Evolutionary conservation across 2,888 invertebrate species (phyloP).

Genomic region (Diarsia rubi): DNA sequence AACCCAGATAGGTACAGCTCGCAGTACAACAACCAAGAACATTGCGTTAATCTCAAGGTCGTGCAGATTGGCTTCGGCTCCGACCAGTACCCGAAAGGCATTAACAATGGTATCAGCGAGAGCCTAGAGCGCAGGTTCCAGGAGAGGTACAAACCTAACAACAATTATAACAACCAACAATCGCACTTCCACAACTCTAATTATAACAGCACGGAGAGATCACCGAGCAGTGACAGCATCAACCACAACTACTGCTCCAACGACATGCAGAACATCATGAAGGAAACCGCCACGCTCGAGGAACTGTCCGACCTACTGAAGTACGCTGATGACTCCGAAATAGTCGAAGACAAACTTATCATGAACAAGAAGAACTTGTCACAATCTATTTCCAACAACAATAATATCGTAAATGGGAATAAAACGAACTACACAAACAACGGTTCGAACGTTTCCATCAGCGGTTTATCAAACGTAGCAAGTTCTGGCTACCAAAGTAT

Average conservation of each 20-base stretch:
- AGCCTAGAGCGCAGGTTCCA: conserved; percentile 88
- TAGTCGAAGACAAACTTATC: conserved; percentile 87
- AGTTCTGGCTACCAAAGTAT: conserved; percentile 97
- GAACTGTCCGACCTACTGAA: conserved; percentile 93
- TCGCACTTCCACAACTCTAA: conserved; percentile 85
- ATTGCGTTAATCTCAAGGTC: conserved; percentile 90
- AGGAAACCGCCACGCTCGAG: conserved; percentile 92
- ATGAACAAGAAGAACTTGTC: conserved; percentile 87
- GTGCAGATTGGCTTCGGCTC: conserved; percentile 92
- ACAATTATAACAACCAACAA: conserved; percentile 83
- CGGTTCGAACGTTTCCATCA: conserved; percentile 95
- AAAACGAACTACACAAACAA: conserved; percentile 90
- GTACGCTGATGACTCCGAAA: conserved; percentile 94
- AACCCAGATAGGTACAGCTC: conserved; percentile 89
- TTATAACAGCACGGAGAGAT: conserved; percentile 84
- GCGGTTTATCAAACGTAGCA: conserved; percentile 94
- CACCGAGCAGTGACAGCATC: conserved; percentile 86
- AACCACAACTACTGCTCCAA: conserved; percentile 87
- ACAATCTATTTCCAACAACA: conserved; percentile 85
- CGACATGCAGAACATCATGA: conserved; percentile 86
- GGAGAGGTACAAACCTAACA: conserved; percentile 88
- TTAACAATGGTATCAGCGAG: conserved; percentile 86
- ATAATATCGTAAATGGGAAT: conserved; percentile 86
- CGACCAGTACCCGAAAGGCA: conserved; percentile 91
- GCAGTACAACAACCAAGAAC: conserved; percentile 89